Evolutionary conservation across 1,140 invertebrate genomes (phyloP).

Genomic region (Leptinotarsa texana): DNA sequence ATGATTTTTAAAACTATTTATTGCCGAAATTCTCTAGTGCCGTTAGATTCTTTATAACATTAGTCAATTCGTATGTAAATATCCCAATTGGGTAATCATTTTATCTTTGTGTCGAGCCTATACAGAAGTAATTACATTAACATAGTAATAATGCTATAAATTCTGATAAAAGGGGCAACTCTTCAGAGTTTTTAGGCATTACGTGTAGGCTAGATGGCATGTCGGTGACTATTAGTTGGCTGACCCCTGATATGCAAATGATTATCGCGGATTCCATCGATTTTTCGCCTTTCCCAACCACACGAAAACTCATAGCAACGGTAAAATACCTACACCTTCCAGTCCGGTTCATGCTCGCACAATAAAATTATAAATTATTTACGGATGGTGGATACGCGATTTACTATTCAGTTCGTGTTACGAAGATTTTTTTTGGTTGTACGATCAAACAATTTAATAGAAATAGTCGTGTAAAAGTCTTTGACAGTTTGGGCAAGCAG

Average conservation of each 20-base stretch:
- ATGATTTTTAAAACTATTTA: too few relatives aligned
- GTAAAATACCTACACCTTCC: neutral
- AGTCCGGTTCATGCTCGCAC: neutral
- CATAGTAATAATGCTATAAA: conserved; percentile 5
- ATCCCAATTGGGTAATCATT: neutral
- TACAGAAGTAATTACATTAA: conserved; percentile 17
- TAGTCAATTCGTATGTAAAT: neutral
- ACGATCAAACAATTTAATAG: too few relatives aligned
- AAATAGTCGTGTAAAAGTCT: too few relatives aligned
- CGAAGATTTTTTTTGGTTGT: too few relatives aligned
- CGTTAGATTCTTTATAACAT: neutral
- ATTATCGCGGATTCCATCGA: conserved; percentile 17
- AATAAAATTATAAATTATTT: neutral
- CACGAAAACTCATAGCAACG: conserved; percentile 8
- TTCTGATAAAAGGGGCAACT: conserved; percentile 12
- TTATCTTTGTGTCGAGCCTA: neutral
- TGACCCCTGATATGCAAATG: conserved; percentile 17
- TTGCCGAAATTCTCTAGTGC: too few relatives aligned
- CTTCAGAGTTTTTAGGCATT: conserved; percentile 10
- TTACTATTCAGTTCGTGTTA: too few relatives aligned
- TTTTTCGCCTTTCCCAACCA: conserved; percentile 7
- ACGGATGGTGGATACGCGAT: neutral
- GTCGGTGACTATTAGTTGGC: conserved; percentile 7
- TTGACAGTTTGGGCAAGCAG: too few relatives aligned
- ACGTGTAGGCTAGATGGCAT: conserved; percentile 7